These are phyloP conservation scores for Hipparchia semele DNA, from an alignment of 2,888 invertebrate genomes.

Conservation along the genomic window DNA sequence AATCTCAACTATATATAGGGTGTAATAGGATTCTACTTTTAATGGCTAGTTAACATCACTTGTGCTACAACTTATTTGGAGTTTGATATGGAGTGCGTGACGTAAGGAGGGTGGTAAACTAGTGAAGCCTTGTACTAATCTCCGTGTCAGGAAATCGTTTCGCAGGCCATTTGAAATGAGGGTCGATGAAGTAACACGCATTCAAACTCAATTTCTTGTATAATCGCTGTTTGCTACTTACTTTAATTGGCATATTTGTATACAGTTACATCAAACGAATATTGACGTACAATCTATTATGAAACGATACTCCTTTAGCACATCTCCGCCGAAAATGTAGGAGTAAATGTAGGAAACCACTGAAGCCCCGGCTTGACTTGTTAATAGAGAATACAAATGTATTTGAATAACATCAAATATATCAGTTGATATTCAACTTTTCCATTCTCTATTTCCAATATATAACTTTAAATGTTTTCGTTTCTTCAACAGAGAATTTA, in stretches of 20 bases:
- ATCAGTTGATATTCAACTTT: too few species aligned
- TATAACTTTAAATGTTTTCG: not conserved
- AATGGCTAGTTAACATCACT: constrained; percentile 51
- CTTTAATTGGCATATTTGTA: constrained; percentile 59
- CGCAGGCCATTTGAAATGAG: constrained; percentile 81
- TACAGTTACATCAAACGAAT: constrained; percentile 11
- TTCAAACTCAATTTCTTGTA: constrained; percentile 73
- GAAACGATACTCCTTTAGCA: not conserved
- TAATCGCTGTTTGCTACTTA: constrained; percentile 68
- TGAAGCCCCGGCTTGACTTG: too few species aligned
- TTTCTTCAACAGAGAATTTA: constrained; percentile 64
- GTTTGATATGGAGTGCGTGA: constrained; percentile 75
- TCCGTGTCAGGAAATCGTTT: constrained; percentile 83
- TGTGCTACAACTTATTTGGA: constrained; percentile 60
- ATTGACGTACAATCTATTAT: not conserved
- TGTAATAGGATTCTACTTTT: constrained; percentile 37
- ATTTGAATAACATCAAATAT: too few species aligned
- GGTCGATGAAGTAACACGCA: constrained; percentile 77
- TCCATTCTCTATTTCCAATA: too few species aligned
- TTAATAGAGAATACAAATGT: too few species aligned
- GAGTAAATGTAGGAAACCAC: too few species aligned
- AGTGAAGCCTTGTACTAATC: constrained; percentile 83
- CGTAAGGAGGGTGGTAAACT: constrained; percentile 79
- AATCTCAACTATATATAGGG: constrained; percentile 57
- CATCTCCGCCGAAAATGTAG: not conserved